Conservation (phyloP, 1,140 invertebrate species). For the Harpegnathos saltator region DNA sequence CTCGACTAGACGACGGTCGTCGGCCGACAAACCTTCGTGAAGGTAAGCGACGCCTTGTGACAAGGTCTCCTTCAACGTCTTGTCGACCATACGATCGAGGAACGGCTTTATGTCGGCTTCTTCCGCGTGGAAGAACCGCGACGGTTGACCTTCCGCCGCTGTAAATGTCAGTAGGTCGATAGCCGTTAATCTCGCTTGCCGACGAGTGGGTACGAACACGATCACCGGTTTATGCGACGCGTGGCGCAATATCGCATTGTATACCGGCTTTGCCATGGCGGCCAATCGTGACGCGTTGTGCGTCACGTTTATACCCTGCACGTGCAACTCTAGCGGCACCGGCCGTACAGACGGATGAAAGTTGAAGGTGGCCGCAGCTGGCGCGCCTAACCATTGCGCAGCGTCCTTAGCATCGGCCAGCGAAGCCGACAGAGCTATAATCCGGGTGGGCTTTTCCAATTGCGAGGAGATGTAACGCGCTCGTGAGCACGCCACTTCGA, state of each 20-base stretch:
- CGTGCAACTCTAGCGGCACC: constrained; percentile 97
- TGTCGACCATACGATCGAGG: constrained; percentile 94
- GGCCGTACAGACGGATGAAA: constrained; percentile 99
- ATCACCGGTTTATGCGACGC: constrained; percentile 96
- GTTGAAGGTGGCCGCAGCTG: constrained; percentile 97
- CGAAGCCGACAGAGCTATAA: constrained; percentile 97
- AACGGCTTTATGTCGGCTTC: constrained; percentile 95
- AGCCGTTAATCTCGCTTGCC: constrained; percentile 96
- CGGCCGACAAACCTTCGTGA: constrained; percentile 95
- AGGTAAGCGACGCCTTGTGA: constrained; percentile 98
- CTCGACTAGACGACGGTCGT: constrained; percentile 96
- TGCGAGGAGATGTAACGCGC: constrained; percentile 99
- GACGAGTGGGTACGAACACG: constrained; percentile 98
- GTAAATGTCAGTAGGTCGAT: constrained; percentile 98
- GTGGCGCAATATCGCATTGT: constrained; percentile 96
- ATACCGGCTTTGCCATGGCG: constrained; percentile 99
- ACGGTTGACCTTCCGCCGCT: constrained; percentile 93
- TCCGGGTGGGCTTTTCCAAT: constrained; percentile 96
- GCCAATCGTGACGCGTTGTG: constrained; percentile 98
- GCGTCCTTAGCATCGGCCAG: constrained; percentile 98
- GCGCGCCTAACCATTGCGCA: constrained; percentile 98
- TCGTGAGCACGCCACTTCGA: constrained; percentile 98
- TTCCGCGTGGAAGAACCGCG: constrained; percentile 95
- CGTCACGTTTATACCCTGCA: constrained; percentile 98
- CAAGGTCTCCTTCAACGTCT: constrained; percentile 94